Evolutionary conservation across 2,888 invertebrate species (phyloP).

Genomic region (Eumacrocentrus americanus): DNA sequence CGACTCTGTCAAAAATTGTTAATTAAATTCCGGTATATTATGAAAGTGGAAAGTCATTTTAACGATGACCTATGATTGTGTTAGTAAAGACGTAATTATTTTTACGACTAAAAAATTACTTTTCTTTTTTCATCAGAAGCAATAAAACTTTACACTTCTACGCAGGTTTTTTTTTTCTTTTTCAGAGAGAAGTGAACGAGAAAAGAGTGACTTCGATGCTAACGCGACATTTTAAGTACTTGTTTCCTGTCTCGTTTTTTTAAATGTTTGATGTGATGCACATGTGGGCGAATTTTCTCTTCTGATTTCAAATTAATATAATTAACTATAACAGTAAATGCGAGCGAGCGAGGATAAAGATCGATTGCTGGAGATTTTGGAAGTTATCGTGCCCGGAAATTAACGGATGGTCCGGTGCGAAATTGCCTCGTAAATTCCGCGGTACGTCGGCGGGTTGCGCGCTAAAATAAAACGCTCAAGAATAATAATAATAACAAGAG

Average conservation of each 20-base stretch:
- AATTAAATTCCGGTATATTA: not conserved
- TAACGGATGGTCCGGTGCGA: constrained; percentile 46
- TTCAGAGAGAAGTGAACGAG: not conserved
- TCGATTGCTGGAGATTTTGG: constrained; percentile 47
- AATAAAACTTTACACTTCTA: not conserved
- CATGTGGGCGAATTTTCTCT: too few relatives aligned
- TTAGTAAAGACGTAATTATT: too few relatives aligned
- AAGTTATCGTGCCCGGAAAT: constrained; percentile 49
- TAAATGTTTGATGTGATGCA: too few relatives aligned
- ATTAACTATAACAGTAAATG: constrained; percentile 7
- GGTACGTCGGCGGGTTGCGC: constrained; percentile 27
- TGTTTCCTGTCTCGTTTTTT: constrained; percentile 2
- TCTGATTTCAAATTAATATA: constrained; percentile 8
- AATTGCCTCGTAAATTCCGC: constrained; percentile 52
- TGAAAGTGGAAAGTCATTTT: too few relatives aligned
- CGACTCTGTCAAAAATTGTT: not conserved
- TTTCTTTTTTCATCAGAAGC: not conserved
- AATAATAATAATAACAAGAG: constrained; percentile 7
- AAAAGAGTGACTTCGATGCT: not conserved
- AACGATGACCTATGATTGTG: too few relatives aligned
- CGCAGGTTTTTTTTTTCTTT: not conserved
- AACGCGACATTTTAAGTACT: constrained; percentile 9
- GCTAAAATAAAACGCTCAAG: not conserved
- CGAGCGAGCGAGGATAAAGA: constrained; percentile 36
- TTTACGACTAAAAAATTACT: too few relatives aligned